A percentile compares a stretch with the other conserved stretches of the same genome.
Evolutionary conservation across 2,888 invertebrate genomes (phyloP).

Genomic region (Onthophagus sagittarius): DNA sequence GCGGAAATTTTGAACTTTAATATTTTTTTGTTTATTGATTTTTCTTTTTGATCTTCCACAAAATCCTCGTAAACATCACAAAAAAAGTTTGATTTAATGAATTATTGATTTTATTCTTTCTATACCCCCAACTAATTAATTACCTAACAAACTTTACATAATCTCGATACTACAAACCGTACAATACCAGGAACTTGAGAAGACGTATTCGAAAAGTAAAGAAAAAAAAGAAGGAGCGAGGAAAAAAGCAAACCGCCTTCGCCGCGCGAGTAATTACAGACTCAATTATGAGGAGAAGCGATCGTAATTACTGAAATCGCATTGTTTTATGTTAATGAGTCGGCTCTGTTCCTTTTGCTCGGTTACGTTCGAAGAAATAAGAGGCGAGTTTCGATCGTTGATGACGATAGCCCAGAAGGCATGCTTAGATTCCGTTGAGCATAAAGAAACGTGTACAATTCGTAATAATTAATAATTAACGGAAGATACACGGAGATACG

Average conservation of each 20-base stretch:
- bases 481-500: background rate
- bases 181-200: background rate
- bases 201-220: background rate
- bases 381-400: background rate
- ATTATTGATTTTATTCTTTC: too few relatives aligned
- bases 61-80: too few relatives aligned
- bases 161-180: background rate
- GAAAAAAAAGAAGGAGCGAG: background rate
- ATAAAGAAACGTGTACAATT: background rate
- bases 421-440: background rate
- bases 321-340: slow-evolving; percentile 12
- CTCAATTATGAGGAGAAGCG: slow-evolving; percentile 8
- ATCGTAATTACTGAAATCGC: slow-evolving; percentile 11
- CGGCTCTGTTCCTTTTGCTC: background rate
- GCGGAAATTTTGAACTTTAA: too few relatives aligned
- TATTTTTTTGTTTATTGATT: too few relatives aligned
- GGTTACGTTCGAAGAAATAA: background rate
- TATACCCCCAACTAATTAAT: too few relatives aligned
- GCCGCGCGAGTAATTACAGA: slow-evolving; percentile 4
- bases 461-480: background rate
- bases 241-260: background rate
- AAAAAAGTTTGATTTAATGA: too few relatives aligned
- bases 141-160: too few relatives aligned
- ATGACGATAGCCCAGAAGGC: background rate
- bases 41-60: too few relatives aligned